phyloP scores from a whole-genome alignment of 2,113 vertebrate genomes.

The Motacilla tschutschensis region DNA sequence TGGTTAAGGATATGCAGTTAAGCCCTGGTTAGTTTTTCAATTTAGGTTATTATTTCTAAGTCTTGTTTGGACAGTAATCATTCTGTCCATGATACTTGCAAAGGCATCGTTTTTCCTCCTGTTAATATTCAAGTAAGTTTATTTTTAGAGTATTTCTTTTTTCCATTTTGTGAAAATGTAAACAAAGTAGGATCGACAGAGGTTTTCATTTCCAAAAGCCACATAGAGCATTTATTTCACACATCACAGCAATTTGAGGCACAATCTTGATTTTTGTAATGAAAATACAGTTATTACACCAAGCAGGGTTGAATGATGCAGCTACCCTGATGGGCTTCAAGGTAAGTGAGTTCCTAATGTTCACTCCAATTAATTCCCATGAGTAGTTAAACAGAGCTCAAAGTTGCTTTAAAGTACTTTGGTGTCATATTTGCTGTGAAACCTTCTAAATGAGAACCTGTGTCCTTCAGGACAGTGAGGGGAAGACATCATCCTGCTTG shows the following conservation, averaged over 20 bases:
- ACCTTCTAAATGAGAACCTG: not conserved
- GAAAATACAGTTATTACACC: not conserved
- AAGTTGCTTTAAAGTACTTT: not conserved
- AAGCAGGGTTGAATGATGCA: not conserved
- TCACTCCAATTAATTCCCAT: not conserved
- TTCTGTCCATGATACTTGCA: not conserved
- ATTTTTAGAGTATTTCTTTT: not conserved
- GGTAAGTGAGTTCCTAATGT: not conserved
- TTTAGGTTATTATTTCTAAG: not conserved
- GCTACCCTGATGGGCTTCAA: not conserved
- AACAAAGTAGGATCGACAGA: not conserved
- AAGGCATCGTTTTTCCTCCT: not conserved
- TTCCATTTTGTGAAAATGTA: not conserved
- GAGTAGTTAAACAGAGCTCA: not conserved
- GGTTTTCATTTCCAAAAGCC: not conserved
- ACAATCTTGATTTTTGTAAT: not conserved
- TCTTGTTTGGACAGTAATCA: not conserved
- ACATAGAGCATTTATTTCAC: not conserved
- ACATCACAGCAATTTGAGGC: not conserved
- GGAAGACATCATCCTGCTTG: not conserved
- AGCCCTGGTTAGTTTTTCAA: not conserved
- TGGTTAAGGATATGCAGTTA: not conserved
- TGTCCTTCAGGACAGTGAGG: not conserved
- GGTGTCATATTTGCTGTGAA: not conserved
- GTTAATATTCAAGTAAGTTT: not conserved